phyloP scores from a whole-genome alignment of 2,797 vertebrate species.

The Lepidocolaptes lacrymiger region DNA sequence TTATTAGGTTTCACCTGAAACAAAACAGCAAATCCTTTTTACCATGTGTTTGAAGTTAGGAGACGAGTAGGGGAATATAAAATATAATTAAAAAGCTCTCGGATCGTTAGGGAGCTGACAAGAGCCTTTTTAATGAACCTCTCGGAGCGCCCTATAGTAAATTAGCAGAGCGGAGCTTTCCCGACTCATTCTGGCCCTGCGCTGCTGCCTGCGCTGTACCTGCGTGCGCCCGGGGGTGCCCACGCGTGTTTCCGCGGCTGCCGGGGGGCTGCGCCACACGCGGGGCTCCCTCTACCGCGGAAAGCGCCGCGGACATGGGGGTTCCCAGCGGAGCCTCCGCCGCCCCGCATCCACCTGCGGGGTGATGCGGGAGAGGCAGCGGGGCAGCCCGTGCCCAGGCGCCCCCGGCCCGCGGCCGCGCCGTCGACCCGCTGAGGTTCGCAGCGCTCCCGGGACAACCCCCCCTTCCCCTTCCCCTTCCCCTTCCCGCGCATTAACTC shows the following conservation, averaged over 20 bases:
- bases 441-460: neutral
- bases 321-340: neutral
- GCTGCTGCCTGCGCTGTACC: constrained; percentile 14
- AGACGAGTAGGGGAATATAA: constrained; percentile 66
- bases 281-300: neutral
- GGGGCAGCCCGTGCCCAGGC: neutral
- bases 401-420: neutral
- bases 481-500: constrained; percentile 60
- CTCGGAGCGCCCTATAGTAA: constrained; percentile 25
- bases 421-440: neutral
- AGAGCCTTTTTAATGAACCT: constrained; percentile 70
- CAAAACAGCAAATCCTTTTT: constrained; percentile 74
- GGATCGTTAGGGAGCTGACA: constrained; percentile 67
- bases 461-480: neutral
- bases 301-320: neutral
- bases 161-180: constrained; percentile 38
- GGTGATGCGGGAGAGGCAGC: neutral
- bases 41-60: constrained; percentile 75
- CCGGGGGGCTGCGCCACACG: neutral
- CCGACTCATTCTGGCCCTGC: neutral
- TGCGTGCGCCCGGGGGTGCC: neutral
- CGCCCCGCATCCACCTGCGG: neutral
- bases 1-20: constrained; percentile 85
- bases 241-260: neutral
- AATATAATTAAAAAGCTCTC: constrained; percentile 74